Evolutionary conservation across 2,888 invertebrate genomes (phyloP).

Genomic region (Pachymerium ferrugineum): DNA sequence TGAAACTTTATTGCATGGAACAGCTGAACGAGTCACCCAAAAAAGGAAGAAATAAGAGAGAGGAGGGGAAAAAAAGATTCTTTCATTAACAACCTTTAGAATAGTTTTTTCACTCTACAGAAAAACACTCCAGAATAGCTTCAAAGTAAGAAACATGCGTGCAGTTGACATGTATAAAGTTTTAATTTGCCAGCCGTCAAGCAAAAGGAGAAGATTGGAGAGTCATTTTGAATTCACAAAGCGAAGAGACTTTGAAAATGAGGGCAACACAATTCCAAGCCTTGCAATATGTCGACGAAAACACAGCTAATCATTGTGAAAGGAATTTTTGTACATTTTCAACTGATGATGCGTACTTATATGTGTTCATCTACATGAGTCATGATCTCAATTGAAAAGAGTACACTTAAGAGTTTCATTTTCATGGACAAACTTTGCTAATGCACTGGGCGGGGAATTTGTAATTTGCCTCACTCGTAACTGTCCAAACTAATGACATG

Average conservation of each 20-base stretch:
- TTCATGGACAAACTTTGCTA: conserved; percentile 20
- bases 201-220: conserved; percentile 15
- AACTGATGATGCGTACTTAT: too few relatives aligned
- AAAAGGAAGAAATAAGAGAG: not conserved
- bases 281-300: too few relatives aligned
- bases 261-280: not conserved
- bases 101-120: not conserved
- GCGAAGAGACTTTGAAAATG: conserved; percentile 16
- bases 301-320: conserved; percentile 15
- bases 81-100: not conserved
- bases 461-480: conserved; percentile 8
- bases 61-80: not conserved
- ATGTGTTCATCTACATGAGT: not conserved
- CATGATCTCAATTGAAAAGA: conserved; percentile 11
- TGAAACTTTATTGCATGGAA: conserved; percentile 22
- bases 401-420: not conserved
- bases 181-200: conserved; percentile 27
- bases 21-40: conserved; percentile 16
- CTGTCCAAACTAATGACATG: conserved; percentile 27
- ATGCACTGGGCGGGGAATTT: conserved; percentile 9
- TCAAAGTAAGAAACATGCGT: conserved; percentile 14
- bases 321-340: conserved; percentile 22
- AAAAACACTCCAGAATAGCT: not conserved
- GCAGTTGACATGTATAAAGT: conserved; percentile 27
- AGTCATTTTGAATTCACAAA: conserved; percentile 24